Base-by-base conservation (phyloP, 2,797 vertebrate genomes). In the Chelmon rostratus region DNA sequence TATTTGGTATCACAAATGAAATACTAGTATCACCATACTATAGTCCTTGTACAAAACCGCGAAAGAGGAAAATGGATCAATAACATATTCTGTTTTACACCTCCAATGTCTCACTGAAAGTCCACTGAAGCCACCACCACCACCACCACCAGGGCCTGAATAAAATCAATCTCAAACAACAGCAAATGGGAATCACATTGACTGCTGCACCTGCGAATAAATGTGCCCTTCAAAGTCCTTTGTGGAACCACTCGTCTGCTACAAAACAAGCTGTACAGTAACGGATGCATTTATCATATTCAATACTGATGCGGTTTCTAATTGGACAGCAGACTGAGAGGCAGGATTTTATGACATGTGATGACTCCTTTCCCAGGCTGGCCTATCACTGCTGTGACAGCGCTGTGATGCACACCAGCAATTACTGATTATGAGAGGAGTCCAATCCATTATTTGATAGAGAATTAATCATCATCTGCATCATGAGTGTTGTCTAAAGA, bases 151-250 rank as follows among this genome's bases (percentile, higher is more conserved):
- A 79, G 53, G 6, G 44, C 33, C 57, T 40, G 64, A 75, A 70
- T 77, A 68, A 86, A 84, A 91, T 88, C 87, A 71, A 89, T 88
- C 63, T 77, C 47, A 53, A 79, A 82, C 84, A 71, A 81, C 44
- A 73, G 75, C 40, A 57, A 69, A 88, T 57, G 72, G 73, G 75
- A 87, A 83, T 84, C 57, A 70, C 58, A 87, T 81, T 61, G 68
- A 76, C 73, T 78, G 79, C 50, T 13, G 40, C 76, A 75, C 67
- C 74, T 76, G 76, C 31, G 68, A 85, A 87, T 65, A 79, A 86
- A 80, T 6, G 16, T 35, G 68, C 68, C 87, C 84, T 80, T 81
- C 58, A 66, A 46, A 71, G 76, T 71, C 83, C 53, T 77, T 73
- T 63, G 65, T 50, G 21, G 64, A 84, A 54, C 35, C 63, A 47